phyloP scores from a whole-genome alignment of 2,797 vertebrate genomes.

The Anisognathus igniventris region DNA sequence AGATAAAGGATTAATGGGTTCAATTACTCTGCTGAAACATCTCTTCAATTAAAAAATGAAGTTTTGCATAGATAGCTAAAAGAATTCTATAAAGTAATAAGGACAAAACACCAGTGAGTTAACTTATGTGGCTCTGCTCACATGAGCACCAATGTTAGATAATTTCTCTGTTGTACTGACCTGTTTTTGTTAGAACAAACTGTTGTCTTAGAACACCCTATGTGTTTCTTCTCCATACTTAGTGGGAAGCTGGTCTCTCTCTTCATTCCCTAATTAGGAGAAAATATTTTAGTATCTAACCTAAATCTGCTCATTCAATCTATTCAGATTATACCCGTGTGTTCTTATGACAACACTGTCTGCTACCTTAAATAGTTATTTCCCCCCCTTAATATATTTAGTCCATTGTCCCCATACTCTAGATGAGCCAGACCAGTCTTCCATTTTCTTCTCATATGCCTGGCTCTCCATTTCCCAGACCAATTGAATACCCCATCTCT shows the following conservation, averaged over 20 bases:
- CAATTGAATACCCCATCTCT: background rate
- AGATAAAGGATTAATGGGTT: background rate
- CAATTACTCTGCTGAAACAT: background rate
- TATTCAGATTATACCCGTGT: background rate
- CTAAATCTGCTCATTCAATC: background rate
- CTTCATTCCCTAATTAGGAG: background rate
- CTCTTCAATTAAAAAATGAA: background rate
- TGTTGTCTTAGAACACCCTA: background rate
- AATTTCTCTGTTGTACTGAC: background rate
- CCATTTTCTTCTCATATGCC: background rate
- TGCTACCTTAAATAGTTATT: background rate
- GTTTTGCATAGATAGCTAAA: background rate
- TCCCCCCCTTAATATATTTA: background rate
- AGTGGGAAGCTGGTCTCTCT: background rate
- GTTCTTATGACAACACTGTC: background rate
- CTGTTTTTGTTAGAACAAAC: background rate
- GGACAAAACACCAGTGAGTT: background rate
- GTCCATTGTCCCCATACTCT: background rate
- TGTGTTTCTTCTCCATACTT: background rate
- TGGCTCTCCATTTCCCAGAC: background rate
- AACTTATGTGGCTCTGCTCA: rapidly evolving
- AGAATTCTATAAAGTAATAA: background rate
- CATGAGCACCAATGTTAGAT: background rate
- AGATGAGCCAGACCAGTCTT: background rate
- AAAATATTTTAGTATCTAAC: background rate